Conservation (phyloP, 2,113 vertebrate species). For the Psettodes erumei region DNA sequence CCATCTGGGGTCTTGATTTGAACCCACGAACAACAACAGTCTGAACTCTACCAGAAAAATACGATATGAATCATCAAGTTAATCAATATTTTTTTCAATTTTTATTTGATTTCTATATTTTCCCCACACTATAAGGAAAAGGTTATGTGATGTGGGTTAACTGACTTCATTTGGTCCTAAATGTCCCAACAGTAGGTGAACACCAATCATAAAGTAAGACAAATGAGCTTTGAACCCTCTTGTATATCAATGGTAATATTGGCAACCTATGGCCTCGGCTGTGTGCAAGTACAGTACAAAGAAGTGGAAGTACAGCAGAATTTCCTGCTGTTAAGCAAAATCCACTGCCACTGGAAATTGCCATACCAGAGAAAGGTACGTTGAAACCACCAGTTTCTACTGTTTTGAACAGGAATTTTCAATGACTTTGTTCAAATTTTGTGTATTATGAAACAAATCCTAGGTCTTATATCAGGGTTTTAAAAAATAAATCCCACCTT, state of each 20-base stretch:
- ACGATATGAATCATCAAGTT: not conserved
- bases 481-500: not conserved
- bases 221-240: slow-evolving; percentile 47
- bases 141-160: not conserved
- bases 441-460: slow-evolving; percentile 24
- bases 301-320: not conserved
- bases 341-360: slow-evolving; percentile 22
- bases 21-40: not conserved
- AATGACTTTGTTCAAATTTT: slow-evolving; percentile 15
- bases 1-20: not conserved
- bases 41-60: not conserved
- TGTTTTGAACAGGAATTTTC: slow-evolving; percentile 3
- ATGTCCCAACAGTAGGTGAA: too few species aligned
- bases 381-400: slow-evolving; percentile 15
- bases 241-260: not conserved
- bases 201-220: too few species aligned
- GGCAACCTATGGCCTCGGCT: slow-evolving; percentile 18
- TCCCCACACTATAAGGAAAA: not conserved
- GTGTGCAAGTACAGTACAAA: not conserved
- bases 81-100: not conserved
- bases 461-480: slow-evolving; percentile 15
- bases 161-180: not conserved
- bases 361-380: slow-evolving; percentile 50
- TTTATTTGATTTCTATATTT: not conserved
- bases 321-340: not conserved